Evolutionary conservation across 1,140 invertebrate species (phyloP).

Genomic region (Drosophila sp.): DNA sequence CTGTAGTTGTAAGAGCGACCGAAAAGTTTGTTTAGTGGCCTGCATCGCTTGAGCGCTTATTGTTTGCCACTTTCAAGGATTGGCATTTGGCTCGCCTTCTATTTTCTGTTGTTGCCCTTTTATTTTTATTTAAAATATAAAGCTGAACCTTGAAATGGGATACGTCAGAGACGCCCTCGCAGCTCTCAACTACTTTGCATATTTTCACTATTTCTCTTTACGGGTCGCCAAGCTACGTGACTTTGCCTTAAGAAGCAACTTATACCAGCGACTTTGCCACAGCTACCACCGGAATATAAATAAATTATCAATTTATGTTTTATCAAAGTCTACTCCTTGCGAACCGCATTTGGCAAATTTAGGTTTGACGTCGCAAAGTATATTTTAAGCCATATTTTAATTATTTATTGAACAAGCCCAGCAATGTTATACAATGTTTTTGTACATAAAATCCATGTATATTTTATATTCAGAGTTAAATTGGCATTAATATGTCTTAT

Average conservation of each 20-base stretch:
- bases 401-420: conserved; percentile 27
- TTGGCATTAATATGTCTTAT: neutral
- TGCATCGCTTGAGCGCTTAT: conserved; percentile 58
- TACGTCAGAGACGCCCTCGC: conserved; percentile 52
- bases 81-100: conserved; percentile 45
- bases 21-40: conserved; percentile 66
- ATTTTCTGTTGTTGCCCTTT: conserved; percentile 33
- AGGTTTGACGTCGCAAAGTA: neutral
- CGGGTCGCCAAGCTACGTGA: conserved; percentile 67
- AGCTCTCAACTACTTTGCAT: conserved; percentile 68
- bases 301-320: conserved; percentile 60
- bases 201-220: conserved; percentile 78
- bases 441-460: neutral
- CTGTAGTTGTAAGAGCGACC: conserved; percentile 33
- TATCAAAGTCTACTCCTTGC: conserved; percentile 12
- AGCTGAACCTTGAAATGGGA: conserved; percentile 72
- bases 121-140: conserved; percentile 23
- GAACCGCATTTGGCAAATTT: neutral
- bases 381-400: conserved; percentile 30
- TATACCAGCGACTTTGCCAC: conserved; percentile 1
- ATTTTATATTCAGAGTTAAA: neutral
- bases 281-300: conserved; percentile 30
- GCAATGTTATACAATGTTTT: conserved; percentile 6
- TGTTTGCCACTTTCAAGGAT: conserved; percentile 61
- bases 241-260: conserved; percentile 42